A percentile compares a stretch with the other conserved stretches of the same genome.
phyloP scores from a whole-genome alignment of 2,797 vertebrate genomes.

The Forpus xanthops region DNA sequence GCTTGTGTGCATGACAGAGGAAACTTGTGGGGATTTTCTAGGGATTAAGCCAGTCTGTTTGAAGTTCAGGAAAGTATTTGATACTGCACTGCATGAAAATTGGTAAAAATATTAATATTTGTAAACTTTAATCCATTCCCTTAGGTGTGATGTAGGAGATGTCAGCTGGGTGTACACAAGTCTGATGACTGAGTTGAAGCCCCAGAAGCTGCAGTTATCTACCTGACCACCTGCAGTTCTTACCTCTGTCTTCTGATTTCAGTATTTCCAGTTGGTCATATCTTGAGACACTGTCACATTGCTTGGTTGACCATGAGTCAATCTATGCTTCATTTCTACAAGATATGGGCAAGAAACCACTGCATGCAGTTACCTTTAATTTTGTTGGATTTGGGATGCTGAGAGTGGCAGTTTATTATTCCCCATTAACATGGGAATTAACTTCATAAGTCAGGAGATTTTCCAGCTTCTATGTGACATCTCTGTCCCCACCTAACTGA shows the following conservation, averaged over 20 bases:
- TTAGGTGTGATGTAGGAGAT: neutral
- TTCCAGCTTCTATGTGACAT: neutral
- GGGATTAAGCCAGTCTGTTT: neutral
- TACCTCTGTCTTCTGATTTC: neutral
- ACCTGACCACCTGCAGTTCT: neutral
- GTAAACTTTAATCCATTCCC: neutral
- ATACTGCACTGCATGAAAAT: neutral
- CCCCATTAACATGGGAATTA: neutral
- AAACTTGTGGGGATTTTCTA: neutral
- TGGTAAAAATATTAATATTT: neutral
- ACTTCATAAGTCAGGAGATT: neutral
- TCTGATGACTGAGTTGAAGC: neutral
- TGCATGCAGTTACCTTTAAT: rapidly evolving
- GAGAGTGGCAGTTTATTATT: neutral
- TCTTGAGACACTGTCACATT: neutral
- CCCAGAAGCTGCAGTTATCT: neutral
- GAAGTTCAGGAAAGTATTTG: neutral
- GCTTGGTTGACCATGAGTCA: neutral
- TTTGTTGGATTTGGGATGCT: neutral
- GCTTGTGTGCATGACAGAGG: neutral
- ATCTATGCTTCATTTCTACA: neutral
- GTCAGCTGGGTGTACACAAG: neutral
- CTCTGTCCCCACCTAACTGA: neutral
- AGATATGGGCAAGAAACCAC: neutral
- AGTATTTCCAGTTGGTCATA: neutral